phyloP scores from a whole-genome alignment of 2,113 vertebrate genomes.

The Pteruthius melanotis region DNA sequence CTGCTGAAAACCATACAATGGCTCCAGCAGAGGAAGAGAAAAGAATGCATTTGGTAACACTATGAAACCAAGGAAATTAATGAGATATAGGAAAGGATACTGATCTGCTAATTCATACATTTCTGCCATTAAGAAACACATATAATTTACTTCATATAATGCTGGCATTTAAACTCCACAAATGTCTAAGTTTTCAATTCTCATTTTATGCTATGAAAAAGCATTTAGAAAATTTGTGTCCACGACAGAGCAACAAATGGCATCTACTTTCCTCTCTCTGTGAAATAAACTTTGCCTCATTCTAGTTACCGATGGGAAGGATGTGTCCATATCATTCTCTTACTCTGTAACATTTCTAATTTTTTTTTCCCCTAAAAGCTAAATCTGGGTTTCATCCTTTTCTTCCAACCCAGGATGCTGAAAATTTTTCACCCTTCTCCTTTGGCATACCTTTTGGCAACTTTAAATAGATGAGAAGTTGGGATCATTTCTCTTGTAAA shows the following conservation, averaged over 20 bases:
- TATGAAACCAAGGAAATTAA: neutral
- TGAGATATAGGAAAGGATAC: neutral
- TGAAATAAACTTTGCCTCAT: neutral
- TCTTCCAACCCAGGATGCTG: neutral
- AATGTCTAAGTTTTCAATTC: neutral
- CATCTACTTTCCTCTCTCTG: neutral
- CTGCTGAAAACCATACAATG: neutral
- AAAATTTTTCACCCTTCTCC: neutral
- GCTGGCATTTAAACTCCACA: neutral
- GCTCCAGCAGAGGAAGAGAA: neutral
- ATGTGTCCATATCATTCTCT: neutral
- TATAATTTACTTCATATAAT: neutral
- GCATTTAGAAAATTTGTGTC: neutral
- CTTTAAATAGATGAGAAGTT: neutral
- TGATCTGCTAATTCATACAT: neutral
- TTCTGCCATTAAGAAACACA: neutral
- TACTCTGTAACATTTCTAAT: neutral
- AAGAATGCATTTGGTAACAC: neutral
- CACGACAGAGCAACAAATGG: neutral
- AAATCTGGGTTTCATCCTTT: neutral
- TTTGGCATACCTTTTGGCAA: neutral
- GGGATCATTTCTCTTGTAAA: neutral
- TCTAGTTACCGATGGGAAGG: neutral
- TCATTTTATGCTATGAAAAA: neutral
- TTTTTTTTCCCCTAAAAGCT: neutral